Conservation (phyloP, 1,140 invertebrate genomes). For the Ridgeia piscesae region DNA sequence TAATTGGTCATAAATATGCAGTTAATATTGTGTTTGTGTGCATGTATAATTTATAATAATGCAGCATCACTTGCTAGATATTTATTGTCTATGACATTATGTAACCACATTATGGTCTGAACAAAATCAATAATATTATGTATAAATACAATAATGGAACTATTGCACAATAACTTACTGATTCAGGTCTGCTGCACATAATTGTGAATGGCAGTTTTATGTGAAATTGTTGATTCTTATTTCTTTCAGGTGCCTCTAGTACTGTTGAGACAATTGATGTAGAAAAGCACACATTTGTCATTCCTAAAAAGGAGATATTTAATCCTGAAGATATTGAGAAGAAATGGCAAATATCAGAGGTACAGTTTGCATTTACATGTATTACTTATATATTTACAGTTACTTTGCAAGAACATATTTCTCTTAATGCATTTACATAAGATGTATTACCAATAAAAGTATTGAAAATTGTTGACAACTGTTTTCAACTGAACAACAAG, state of each 20-base stretch:
- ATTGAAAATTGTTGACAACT: too few species aligned
- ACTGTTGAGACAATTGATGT: background rate
- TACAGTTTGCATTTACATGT: conserved; percentile 6
- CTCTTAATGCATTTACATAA: background rate
- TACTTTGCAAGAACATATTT: background rate
- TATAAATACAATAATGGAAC: too few species aligned
- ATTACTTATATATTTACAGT: background rate
- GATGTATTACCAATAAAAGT: too few species aligned
- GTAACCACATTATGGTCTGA: background rate
- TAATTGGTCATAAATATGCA: too few species aligned
- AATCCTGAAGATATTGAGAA: conserved; percentile 37
- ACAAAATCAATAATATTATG: background rate
- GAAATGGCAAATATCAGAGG: conserved; percentile 47
- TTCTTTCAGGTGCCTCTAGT: background rate
- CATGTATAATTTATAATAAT: background rate
- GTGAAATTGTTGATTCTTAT: background rate
- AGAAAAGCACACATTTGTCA: conserved; percentile 37
- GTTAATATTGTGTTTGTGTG: background rate
- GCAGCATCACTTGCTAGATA: background rate
- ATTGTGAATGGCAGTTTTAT: background rate
- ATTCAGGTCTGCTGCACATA: background rate
- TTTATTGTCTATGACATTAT: background rate
- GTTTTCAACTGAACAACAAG: background rate
- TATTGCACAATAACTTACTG: too few species aligned
- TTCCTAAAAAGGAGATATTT: conserved; percentile 41